Evolutionary conservation across 2,113 vertebrate species (phyloP).

Genomic region (Nycticebus coucang): DNA sequence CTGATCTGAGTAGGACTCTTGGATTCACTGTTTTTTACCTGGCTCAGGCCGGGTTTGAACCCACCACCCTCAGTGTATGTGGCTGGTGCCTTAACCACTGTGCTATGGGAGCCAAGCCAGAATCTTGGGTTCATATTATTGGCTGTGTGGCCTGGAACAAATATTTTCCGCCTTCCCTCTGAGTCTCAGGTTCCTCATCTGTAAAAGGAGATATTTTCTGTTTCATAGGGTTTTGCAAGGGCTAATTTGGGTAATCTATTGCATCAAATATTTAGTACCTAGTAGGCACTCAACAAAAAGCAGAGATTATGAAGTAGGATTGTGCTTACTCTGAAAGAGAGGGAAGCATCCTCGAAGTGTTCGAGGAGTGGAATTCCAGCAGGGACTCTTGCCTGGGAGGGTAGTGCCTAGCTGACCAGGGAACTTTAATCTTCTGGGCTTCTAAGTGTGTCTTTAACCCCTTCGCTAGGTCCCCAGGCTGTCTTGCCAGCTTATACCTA

Average conservation of each 20-base stretch:
- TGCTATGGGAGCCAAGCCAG: background rate
- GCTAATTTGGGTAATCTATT: background rate
- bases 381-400: background rate
- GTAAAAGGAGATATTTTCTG: background rate
- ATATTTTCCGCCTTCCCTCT: background rate
- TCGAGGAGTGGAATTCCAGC: background rate
- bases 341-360: background rate
- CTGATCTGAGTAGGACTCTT: background rate
- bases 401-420: background rate
- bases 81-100: no score
- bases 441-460: background rate
- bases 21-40: background rate
- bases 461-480: background rate
- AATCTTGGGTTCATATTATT: background rate
- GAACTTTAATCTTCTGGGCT: background rate
- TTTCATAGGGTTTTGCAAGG: fast-evolving
- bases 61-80: no score
- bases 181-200: background rate
- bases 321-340: background rate
- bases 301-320: background rate
- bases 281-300: background rate
- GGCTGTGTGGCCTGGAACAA: background rate
- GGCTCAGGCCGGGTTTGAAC: no score
- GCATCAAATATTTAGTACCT: background rate
- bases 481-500: background rate